Evolutionary conservation across 2,113 vertebrate species (phyloP), one percentile per base, ranked within the genome.

Genomic region (Struthio camelus): DNA sequence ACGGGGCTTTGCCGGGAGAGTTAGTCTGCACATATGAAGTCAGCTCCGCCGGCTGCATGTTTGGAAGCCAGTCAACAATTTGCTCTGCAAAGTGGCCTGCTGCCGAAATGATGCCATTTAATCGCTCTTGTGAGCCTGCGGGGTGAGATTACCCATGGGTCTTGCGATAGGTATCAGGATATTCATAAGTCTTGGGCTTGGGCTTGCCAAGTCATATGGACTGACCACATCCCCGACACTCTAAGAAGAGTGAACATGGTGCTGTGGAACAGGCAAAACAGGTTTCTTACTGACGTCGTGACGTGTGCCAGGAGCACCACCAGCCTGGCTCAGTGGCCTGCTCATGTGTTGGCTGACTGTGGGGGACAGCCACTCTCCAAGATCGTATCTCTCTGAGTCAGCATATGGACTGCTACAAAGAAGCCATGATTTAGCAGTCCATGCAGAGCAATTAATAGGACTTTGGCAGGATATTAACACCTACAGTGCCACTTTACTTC

Each of bases 291-390:
- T 62, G 53, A 9, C 1, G 3, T 7, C 18, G 6, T 44, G 23
- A 42, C 20, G 7, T 16, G 58, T 82, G 36, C 25, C 56, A 92
- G 54, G 50, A 87, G 16, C 25, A 28, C 11, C 17, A 38, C 4
- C 2, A 71, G 17, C 25, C 25, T 66, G 70, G 54, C 22, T 78
- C 34, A 14, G 11, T 14, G 42, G 20, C n/a, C 53, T 51, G 32
- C 72, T 78, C 30, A 30, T 25, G 2, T 20, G 19, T 42, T 70
- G 50, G 38, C 25, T 66, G 65, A 62, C 65, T 0, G 0, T 19
- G 10, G 20, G 73, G 34, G 34, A 78, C 18, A 75, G 16, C 4
- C n/a, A 2, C 27, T 81, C 36, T 87, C 70, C 36, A 71, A 62
- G 40, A 53, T 53, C 11, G 15, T 25, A 12, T 34, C 20, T 50